phyloP scores from a whole-genome alignment of 2,113 vertebrate species.

The Hiodon alosoides region DNA sequence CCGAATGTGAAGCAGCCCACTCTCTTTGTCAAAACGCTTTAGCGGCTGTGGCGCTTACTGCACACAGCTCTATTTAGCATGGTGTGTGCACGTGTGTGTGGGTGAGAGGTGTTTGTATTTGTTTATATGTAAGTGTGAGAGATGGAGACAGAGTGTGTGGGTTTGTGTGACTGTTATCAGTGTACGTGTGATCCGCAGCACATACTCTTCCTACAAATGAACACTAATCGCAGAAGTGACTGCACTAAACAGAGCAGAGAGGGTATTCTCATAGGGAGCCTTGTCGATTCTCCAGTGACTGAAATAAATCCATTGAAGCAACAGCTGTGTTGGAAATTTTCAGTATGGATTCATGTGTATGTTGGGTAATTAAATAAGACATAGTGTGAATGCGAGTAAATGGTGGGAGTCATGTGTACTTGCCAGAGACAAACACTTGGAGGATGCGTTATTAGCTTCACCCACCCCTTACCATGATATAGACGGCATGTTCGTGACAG shows the following conservation, averaged over 20 bases:
- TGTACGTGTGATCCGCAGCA: neutral
- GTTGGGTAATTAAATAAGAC: neutral
- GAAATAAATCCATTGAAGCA: constrained; percentile 1
- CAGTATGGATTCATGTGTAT: neutral
- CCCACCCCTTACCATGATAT: too few species aligned
- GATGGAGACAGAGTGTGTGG: too few species aligned
- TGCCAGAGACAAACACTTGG: too few species aligned
- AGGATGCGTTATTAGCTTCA: too few species aligned
- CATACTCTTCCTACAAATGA: neutral
- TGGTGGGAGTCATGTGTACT: too few species aligned
- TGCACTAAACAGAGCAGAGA: neutral
- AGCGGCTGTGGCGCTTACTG: neutral
- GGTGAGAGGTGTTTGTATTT: too few species aligned
- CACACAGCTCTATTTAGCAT: neutral
- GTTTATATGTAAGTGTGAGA: too few species aligned
- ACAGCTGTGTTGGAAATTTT: neutral
- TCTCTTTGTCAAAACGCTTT: neutral
- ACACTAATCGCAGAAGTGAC: neutral
- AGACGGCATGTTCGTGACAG: too few species aligned
- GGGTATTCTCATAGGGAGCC: neutral
- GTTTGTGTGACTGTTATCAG: too few species aligned
- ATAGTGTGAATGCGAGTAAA: neutral
- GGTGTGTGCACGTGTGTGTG: neutral
- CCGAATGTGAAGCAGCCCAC: constrained; percentile 13
- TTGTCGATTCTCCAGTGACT: neutral